A percentile compares a stretch with the other conserved stretches of the same genome.
Evolutionary conservation across 1,140 invertebrate species (phyloP).

Genomic region (Cydia fagiglandana): DNA sequence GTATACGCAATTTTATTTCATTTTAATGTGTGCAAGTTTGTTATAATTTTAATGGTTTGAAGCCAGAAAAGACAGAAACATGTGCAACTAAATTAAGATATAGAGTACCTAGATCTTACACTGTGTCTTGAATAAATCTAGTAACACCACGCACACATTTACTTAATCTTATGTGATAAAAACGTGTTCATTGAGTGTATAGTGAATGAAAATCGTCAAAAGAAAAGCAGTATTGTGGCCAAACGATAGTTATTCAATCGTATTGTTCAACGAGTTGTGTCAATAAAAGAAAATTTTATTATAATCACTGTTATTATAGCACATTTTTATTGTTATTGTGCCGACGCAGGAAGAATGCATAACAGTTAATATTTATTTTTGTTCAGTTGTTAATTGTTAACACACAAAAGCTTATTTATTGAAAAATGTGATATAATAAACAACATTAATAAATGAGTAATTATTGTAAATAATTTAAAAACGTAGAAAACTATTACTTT

Average conservation of each 20-base stretch:
- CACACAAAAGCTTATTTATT: neutral
- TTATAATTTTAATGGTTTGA: neutral
- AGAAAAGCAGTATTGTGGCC: neutral
- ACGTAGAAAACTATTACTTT: neutral
- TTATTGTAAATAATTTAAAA: neutral
- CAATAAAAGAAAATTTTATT: slow-evolving; percentile 12
- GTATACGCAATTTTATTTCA: too few species aligned
- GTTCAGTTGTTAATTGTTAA: neutral
- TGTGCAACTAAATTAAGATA: neutral
- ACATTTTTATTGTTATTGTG: neutral
- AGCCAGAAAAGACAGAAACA: neutral
- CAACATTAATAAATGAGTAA: too few species aligned
- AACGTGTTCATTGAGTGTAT: neutral
- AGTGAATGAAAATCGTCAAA: neutral
- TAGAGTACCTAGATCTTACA: neutral
- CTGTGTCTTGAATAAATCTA: neutral
- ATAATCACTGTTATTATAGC: neutral
- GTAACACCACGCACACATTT: neutral
- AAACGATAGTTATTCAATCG: neutral
- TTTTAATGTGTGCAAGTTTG: too few species aligned
- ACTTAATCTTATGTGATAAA: neutral
- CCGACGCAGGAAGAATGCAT: neutral
- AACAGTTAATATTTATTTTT: neutral
- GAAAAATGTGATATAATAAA: neutral
- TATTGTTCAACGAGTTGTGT: neutral